Percentiles rank a stretch among this genome's conserved stretches.
Evolutionary conservation across 92 coral and sea anemone genomes (phyloP).

Genomic region (Micromussa lordhowensis): DNA sequence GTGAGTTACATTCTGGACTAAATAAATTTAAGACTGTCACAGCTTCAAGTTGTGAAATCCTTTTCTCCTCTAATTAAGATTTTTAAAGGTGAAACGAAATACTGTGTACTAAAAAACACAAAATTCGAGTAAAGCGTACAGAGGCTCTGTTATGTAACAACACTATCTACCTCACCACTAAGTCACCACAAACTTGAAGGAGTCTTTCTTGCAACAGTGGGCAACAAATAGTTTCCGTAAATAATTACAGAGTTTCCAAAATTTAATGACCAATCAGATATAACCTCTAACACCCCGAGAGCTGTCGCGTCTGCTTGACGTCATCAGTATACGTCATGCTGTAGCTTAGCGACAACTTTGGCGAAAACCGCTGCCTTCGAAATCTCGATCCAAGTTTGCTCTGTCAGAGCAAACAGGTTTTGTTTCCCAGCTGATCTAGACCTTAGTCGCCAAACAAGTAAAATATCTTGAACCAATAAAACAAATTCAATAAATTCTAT

Average conservation of each 20-base stretch:
- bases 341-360: background rate
- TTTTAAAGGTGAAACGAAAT: too few species aligned
- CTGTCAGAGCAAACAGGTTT: background rate
- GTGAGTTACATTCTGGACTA: background rate
- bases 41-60: too few species aligned
- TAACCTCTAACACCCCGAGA: background rate
- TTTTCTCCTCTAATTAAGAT: too few species aligned
- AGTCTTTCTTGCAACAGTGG: background rate
- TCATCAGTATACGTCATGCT: background rate
- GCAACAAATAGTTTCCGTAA: background rate
- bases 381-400: background rate
- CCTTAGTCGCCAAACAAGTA: background rate
- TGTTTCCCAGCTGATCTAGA: background rate
- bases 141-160: background rate
- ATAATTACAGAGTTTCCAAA: background rate
- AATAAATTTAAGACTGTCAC: too few species aligned
- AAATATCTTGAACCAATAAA: background rate
- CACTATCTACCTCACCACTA: background rate
- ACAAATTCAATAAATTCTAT: background rate
- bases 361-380: background rate
- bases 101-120: too few species aligned
- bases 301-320: background rate
- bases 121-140: too few species aligned
- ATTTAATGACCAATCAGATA: background rate
- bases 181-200: background rate